These are phyloP conservation scores for Delphinapterus leucas DNA, from an alignment of 2,113 vertebrate species.

Conservation along the genomic window DNA sequence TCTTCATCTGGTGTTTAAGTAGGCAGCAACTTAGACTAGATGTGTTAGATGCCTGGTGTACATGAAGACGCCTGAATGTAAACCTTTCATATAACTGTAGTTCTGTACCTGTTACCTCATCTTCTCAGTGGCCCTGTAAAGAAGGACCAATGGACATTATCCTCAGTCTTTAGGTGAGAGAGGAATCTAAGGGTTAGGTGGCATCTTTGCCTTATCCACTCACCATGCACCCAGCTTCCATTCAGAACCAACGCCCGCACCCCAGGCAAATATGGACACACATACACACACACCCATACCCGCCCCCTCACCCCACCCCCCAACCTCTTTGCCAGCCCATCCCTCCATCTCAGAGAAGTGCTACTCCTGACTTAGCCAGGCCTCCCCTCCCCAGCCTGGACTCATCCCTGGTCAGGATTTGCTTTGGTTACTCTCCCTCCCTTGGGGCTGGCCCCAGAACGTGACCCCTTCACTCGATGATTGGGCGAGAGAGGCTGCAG, in stretches of 20 bases:
- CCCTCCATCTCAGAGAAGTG: not conserved
- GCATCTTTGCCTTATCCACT: not conserved
- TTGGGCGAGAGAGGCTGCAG: not conserved
- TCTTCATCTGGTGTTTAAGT: not conserved
- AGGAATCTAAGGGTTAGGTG: not conserved
- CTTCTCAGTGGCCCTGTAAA: not conserved
- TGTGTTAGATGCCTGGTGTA: not conserved
- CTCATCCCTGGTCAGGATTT: not conserved
- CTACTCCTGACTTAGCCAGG: not conserved
- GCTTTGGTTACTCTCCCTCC: not conserved
- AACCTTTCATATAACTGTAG: not conserved
- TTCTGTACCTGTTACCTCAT: not conserved
- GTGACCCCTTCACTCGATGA: not conserved
- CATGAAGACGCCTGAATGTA: not conserved
- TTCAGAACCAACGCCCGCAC: not conserved
- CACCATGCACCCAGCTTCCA: not conserved
- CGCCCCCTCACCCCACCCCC: no score
- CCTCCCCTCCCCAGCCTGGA: not conserved
- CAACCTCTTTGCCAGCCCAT: not conserved
- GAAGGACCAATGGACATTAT: not conserved
- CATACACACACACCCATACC: not conserved
- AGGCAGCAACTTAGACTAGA: not conserved
- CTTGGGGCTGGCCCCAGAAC: not conserved
- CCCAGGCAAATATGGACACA: not conserved
- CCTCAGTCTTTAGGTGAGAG: not conserved